Percentiles rank a stretch among this genome's conserved stretches.
Evolutionary conservation across 2,888 invertebrate genomes (phyloP).

Genomic region (Drosophila falleni): DNA sequence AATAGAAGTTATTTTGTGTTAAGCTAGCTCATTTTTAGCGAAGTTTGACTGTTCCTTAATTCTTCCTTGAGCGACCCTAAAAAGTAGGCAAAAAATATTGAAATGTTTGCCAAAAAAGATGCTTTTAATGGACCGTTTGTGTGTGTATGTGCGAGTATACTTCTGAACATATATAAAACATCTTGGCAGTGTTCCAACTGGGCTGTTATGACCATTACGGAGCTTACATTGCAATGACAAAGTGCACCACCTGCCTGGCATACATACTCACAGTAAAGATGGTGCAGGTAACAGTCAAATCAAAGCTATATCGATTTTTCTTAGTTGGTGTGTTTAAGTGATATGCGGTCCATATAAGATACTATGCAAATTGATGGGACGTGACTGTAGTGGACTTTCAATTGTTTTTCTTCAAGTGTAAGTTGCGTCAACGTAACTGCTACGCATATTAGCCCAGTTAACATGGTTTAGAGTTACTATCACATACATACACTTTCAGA

Average conservation of each 20-base stretch:
- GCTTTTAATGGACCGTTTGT: slow-evolving; percentile 3
- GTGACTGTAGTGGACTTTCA: slow-evolving; percentile 47
- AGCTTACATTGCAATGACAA: slow-evolving; percentile 20
- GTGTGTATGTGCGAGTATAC: too few relatives aligned
- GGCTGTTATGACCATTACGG: slow-evolving; percentile 62
- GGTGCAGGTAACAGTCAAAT: slow-evolving; percentile 42
- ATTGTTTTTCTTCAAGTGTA: slow-evolving; percentile 4
- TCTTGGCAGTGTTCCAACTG: slow-evolving; percentile 66
- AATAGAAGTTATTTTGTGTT: neutral
- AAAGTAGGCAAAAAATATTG: slow-evolving; percentile 52
- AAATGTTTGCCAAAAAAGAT: slow-evolving; percentile 23
- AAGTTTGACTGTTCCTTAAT: neutral
- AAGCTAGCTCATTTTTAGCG: neutral
- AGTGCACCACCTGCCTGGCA: slow-evolving; percentile 14
- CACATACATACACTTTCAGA: neutral
- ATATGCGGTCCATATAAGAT: slow-evolving; percentile 4
- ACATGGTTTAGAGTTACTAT: slow-evolving; percentile 1
- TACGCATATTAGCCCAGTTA: slow-evolving; percentile 12
- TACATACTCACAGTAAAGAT: slow-evolving; percentile 19
- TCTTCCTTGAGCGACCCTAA: slow-evolving; percentile 50
- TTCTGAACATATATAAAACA: slow-evolving; percentile 9
- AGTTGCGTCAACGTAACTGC: slow-evolving; percentile 32
- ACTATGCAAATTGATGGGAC: slow-evolving; percentile 18
- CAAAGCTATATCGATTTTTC: slow-evolving; percentile 72
- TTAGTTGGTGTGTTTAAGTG: slow-evolving; percentile 10